Evolutionary conservation across 2,113 vertebrate genomes (phyloP), one percentile per base, ranked within the genome.

Genomic region (Burhinus oedicnemus): DNA sequence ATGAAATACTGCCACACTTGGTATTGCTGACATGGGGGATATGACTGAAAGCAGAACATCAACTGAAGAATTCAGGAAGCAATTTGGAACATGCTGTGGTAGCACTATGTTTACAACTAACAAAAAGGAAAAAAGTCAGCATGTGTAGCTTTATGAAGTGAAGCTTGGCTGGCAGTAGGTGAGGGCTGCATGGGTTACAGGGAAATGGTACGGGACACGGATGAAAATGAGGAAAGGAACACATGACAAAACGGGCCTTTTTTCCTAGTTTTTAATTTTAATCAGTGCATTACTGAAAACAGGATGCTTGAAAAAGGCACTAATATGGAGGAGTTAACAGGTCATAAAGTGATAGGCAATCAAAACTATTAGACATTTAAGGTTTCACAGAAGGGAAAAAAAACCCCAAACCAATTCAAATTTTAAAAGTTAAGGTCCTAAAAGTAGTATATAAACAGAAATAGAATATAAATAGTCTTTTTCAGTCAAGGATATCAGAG

Each of bases 11-110:
- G 26, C 44, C 23, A 20, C 44, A 27, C 29, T 71, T 95, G 47
- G 30, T 90, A 89, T 79, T 94, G 47, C 58, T 89, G 49, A 69
- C 44, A 68, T 23, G 34, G n/a, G 69, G 61, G 62, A 70, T 84
- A 62, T 88, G 74, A 62, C 42, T 94, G 79, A 93, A 90, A 95
- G 72, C 32, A 86, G 58, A 88, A 64, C 15, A 68, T 68, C 51
- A 83, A 15, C 82, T 27, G 45, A 80, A 79, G 87, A 86, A 92
- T 66, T 87, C 11, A 38, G 62, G 55, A 91, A 87, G n/a, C 21
- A 36, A 72, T 70, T 82, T 71, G 52, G 34, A 94, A 77, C 52
- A 34, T 14, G 32, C 34, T 89, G 34, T 76, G 21, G 16, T 52
- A 30, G 15, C 66, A 40, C 47, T 91, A 21, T 69, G 15, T 78